These are phyloP conservation scores for Felis chaus DNA, from an alignment of 2,113 vertebrate genomes.

Conservation along the genomic window DNA sequence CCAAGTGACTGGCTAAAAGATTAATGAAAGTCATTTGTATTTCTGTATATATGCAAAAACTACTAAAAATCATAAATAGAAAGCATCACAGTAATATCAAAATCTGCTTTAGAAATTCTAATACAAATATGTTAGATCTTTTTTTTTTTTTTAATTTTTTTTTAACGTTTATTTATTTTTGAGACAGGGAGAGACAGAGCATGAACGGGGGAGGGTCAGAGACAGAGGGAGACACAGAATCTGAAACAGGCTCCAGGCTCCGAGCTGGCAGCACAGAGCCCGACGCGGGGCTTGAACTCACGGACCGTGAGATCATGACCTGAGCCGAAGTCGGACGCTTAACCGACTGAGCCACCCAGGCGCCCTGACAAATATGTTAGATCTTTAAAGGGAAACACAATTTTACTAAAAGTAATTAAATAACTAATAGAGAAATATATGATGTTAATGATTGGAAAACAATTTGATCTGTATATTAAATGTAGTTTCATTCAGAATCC, in stretches of 20 bases:
- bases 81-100: neutral
- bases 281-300: too few relatives aligned
- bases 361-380: neutral
- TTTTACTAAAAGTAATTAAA: neutral
- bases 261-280: too few relatives aligned
- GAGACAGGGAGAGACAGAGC: too few relatives aligned
- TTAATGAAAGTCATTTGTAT: neutral
- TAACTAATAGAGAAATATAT: neutral
- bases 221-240: too few relatives aligned
- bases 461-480: neutral
- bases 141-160: neutral
- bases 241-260: too few relatives aligned
- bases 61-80: neutral
- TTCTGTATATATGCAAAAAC: neutral
- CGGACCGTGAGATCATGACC: too few relatives aligned
- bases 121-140: neutral
- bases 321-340: too few relatives aligned
- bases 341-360: too few relatives aligned
- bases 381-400: neutral
- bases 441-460: neutral
- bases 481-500: slow-evolving; percentile 7
- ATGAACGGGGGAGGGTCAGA: too few relatives aligned
- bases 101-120: neutral
- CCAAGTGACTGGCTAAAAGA: neutral
- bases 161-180: too few relatives aligned